phyloP scores from a whole-genome alignment of 1,140 invertebrate species.

The Drosophila albomicans region DNA sequence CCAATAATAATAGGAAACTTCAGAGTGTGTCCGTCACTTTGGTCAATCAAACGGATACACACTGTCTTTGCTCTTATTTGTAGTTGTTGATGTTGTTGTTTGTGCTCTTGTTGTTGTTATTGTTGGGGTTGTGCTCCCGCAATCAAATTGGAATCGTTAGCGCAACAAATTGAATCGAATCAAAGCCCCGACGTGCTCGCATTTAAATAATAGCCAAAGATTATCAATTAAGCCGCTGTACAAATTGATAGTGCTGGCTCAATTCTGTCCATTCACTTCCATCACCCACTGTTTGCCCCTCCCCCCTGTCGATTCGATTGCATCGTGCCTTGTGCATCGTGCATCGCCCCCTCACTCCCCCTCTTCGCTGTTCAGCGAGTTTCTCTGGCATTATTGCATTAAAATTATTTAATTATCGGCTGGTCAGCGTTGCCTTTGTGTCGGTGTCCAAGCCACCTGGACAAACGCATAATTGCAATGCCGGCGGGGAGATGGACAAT shows the following conservation, averaged over 20 bases:
- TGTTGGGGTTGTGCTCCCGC: constrained; percentile 32
- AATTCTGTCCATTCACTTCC: constrained; percentile 13
- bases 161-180: constrained; percentile 75
- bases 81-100: constrained; percentile 4
- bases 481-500: constrained; percentile 13
- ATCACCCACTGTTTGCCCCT: neutral
- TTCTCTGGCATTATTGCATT: constrained; percentile 62
- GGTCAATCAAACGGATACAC: constrained; percentile 38
- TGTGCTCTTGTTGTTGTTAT: constrained; percentile 5
- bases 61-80: constrained; percentile 21
- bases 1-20: constrained; percentile 36
- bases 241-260: constrained; percentile 75
- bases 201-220: constrained; percentile 82
- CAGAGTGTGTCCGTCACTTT: constrained; percentile 28
- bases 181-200: constrained; percentile 54
- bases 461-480: constrained; percentile 51
- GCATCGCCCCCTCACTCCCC: too few species aligned
- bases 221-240: constrained; percentile 78
- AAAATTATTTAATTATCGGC: constrained; percentile 63
- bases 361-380: neutral
- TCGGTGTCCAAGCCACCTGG: constrained; percentile 25
- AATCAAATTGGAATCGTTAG: constrained; percentile 68
- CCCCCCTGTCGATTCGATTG: neutral
- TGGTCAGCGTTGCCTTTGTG: constrained; percentile 49
- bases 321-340: neutral